phyloP scores from a whole-genome alignment of 2,113 vertebrate species.

The Aramus guarauna region DNA sequence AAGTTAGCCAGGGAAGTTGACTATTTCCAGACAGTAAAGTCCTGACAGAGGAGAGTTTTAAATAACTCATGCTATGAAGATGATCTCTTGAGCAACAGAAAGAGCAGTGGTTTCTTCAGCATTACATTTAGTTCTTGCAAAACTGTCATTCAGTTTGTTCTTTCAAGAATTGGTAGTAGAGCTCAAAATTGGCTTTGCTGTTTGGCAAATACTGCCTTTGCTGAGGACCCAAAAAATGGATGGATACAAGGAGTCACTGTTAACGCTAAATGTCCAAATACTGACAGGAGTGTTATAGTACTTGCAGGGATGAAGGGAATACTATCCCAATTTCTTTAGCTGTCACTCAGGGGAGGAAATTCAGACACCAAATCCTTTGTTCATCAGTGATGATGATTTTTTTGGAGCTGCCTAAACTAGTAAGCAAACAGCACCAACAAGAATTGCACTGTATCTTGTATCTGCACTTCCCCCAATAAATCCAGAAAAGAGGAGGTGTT shows the following conservation, averaged over 20 bases:
- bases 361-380: background rate
- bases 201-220: background rate
- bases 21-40: background rate
- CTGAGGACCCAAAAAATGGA: background rate
- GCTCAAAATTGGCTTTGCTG: background rate
- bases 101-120: background rate
- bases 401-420: background rate
- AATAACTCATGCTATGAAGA: background rate
- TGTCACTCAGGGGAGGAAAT: background rate
- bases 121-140: background rate
- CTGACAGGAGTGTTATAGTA: background rate
- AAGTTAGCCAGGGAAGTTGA: background rate
- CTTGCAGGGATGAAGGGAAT: background rate
- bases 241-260: background rate
- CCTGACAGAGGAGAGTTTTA: background rate
- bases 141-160: background rate
- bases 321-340: background rate
- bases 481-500: background rate
- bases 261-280: background rate
- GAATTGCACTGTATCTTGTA: background rate
- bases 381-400: background rate
- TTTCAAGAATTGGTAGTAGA: background rate
- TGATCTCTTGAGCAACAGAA: background rate
- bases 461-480: background rate
- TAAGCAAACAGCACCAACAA: background rate